Conservation (phyloP, 1,140 invertebrate species). For the Tenebrio molitor region DNA sequence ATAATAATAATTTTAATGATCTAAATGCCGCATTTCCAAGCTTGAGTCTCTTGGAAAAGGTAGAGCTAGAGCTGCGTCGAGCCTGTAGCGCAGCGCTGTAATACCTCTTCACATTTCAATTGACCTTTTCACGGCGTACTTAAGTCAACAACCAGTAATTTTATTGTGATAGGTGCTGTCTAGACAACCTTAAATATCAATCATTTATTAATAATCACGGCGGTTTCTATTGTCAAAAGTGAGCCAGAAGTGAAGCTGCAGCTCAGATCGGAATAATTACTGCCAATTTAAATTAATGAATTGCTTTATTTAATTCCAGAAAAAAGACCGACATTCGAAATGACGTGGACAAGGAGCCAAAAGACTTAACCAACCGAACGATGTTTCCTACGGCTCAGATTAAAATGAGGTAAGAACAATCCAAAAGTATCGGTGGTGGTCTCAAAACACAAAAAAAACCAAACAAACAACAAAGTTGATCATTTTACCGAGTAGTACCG, state of each 20-base stretch:
- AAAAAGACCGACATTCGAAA: slow-evolving; percentile 69
- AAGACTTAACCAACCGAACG: slow-evolving; percentile 73
- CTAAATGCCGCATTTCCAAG: too few relatives aligned
- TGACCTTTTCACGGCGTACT: slow-evolving; percentile 18
- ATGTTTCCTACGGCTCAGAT: slow-evolving; percentile 76
- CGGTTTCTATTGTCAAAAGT: slow-evolving; percentile 15
- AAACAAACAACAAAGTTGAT: too few relatives aligned
- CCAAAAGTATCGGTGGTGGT: neutral
- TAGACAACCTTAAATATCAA: slow-evolving; percentile 14
- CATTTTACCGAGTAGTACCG: too few relatives aligned
- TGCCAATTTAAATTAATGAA: slow-evolving; percentile 23
- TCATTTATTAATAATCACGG: slow-evolving; percentile 14
- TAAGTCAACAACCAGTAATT: slow-evolving; percentile 24
- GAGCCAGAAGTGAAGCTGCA: neutral
- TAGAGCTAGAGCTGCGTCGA: too few relatives aligned
- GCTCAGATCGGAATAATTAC: neutral
- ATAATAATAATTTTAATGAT: too few relatives aligned
- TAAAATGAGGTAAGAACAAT: slow-evolving; percentile 73
- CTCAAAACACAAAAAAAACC: too few relatives aligned
- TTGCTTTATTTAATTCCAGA: slow-evolving; percentile 62
- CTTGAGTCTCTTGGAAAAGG: too few relatives aligned
- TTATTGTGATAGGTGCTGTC: slow-evolving; percentile 26
- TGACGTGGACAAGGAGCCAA: slow-evolving; percentile 75
- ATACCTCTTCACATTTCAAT: slow-evolving; percentile 16
- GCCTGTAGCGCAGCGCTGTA: too few relatives aligned